Evolutionary conservation across 2,113 vertebrate genomes (phyloP).

Genomic region (Galemys pyrenaicus): DNA sequence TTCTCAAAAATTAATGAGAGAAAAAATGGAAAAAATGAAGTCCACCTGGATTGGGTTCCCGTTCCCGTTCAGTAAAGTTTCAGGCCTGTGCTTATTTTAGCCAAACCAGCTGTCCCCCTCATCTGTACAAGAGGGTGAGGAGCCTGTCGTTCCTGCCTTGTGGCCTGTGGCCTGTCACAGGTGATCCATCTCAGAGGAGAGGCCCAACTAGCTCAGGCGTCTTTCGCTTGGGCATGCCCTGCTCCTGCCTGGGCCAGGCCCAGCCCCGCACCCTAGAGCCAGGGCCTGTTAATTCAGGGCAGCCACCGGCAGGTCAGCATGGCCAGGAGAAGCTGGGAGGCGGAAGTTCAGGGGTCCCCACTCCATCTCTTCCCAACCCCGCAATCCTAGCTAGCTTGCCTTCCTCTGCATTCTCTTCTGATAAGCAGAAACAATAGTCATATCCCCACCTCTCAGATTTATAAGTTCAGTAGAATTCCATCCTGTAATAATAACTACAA

Average conservation of each 20-base stretch:
- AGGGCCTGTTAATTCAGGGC: not conserved
- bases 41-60: not conserved
- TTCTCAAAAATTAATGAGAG: constrained; percentile 20
- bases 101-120: constrained; percentile 57
- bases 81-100: constrained; percentile 53
- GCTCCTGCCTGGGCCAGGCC: accelerated
- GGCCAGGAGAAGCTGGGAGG: accelerated
- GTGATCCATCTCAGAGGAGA: constrained; percentile 29
- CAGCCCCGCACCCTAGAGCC: accelerated
- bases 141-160: not conserved
- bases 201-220: not conserved
- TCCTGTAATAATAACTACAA: no score
- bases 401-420: not conserved
- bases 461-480: not conserved
- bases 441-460: not conserved
- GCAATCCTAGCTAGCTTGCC: not conserved
- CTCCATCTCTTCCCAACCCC: not conserved
- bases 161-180: constrained; percentile 32
- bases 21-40: not conserved
- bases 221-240: not conserved
- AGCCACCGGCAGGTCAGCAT: not conserved
- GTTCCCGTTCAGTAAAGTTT: not conserved
- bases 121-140: constrained; percentile 55
- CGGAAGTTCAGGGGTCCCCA: accelerated
- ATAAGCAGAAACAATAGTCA: not conserved